phyloP scores from a whole-genome alignment of 2,797 vertebrate species.

The Glyptemys insculpta region DNA sequence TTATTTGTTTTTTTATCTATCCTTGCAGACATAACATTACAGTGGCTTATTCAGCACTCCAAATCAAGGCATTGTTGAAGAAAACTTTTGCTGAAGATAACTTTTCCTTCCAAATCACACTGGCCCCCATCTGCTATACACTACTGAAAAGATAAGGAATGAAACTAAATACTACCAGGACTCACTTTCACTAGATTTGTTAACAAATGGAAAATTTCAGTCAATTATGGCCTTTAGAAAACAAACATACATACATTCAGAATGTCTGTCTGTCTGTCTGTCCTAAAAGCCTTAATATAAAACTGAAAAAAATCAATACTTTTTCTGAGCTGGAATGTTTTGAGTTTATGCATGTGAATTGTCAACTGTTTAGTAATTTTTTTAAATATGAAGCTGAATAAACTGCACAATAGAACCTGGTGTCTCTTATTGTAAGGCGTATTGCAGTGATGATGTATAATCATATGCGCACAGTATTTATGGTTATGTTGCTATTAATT shows the following conservation, averaged over 20 bases:
- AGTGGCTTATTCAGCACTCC: slow-evolving; percentile 80
- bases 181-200: slow-evolving; percentile 64
- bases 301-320: slow-evolving; percentile 37
- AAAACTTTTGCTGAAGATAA: slow-evolving; percentile 50
- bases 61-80: slow-evolving; percentile 74
- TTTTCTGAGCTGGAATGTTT: slow-evolving; percentile 32
- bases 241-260: background rate
- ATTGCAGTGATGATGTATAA: background rate
- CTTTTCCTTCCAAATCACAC: slow-evolving; percentile 52
- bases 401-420: slow-evolving; percentile 56
- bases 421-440: background rate
- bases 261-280: slow-evolving; percentile 49
- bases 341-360: slow-evolving; percentile 63
- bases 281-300: slow-evolving; percentile 63
- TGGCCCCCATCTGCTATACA: slow-evolving; percentile 43
- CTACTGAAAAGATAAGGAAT: slow-evolving; percentile 58
- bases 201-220: slow-evolving; percentile 56
- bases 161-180: slow-evolving; percentile 61
- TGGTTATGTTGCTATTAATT: background rate
- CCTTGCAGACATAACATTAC: slow-evolving; percentile 69
- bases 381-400: slow-evolving; percentile 70
- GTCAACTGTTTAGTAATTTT: slow-evolving; percentile 54
- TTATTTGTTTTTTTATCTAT: slow-evolving; percentile 56
- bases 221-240: slow-evolving; percentile 41
- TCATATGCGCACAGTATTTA: background rate